Evolutionary conservation across 2,888 invertebrate genomes (phyloP), one percentile per base, ranked within the genome.

Genomic region (Amiota mariae): DNA sequence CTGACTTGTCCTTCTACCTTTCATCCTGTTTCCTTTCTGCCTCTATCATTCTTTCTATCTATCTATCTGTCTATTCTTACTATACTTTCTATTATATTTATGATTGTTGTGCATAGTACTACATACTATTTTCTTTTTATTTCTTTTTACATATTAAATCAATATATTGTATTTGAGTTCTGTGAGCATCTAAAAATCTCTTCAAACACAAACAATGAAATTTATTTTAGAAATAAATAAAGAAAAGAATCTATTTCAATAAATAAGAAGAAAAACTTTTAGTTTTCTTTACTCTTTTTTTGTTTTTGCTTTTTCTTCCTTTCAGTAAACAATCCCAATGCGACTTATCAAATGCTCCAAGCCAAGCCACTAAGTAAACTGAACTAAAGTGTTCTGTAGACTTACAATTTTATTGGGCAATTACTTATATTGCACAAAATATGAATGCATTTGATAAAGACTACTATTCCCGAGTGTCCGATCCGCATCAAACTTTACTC

Each of bases 101-200:
- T 36, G 36, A 36, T 36, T 36, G 36, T 36, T 36, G 36, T 36
- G 6, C 36, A 24, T 24, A 24, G 3, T 24, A 24, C 67, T 51
- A 54, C 24, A 68, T 68, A 68, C 54, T 68, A 68, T 68, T 51
- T 68, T 54, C 13, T 6, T 66, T 66, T n/a, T 48, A 48, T 66
- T 15, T 49, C 18, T 57, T 3, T 57, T 24, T n/a, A n/a, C n/a
- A n/a, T n/a, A n/a, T n/a, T n/a, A n/a, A n/a, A 24, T 24, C 24
- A 3, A 24, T 1, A 24, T 24, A 24, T 24, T 24, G 24, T 36
- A 36, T 36, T 36, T 36, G 36, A 36, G 36, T 36, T 36, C 4
- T 36, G 36, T 36, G 6, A 36, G 36, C 36, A 36, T 36, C 36
- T 36, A 36, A 36, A 36, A 36, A 36, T 36, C 36, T 36, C 0